Evolutionary conservation across 2,888 invertebrate species (phyloP).

Genomic region (Pheosia gnoma): DNA sequence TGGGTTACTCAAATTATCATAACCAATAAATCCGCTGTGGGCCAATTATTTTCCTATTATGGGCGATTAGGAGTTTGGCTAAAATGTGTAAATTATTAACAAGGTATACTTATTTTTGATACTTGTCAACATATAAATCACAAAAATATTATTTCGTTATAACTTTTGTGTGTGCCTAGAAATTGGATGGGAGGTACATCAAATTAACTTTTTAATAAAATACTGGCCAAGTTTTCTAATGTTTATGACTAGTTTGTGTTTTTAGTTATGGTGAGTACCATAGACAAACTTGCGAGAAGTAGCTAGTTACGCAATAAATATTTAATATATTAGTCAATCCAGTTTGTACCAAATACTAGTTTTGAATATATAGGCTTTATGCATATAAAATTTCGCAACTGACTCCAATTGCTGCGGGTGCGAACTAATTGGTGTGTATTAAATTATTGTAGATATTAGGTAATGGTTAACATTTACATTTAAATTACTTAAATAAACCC

Average conservation of each 20-base stretch:
- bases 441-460: neutral
- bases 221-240: too few species aligned
- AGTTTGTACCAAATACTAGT: constrained; percentile 27
- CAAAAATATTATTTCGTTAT: too few species aligned
- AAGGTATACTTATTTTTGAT: neutral
- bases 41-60: neutral
- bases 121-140: too few species aligned
- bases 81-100: neutral
- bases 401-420: constrained; percentile 44
- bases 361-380: constrained; percentile 40
- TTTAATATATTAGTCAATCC: neutral
- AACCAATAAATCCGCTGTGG: neutral
- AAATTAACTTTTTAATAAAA: too few species aligned
- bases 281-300: neutral
- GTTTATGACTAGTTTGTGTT: too few species aligned
- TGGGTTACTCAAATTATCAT: neutral
- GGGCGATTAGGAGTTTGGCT: neutral
- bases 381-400: constrained; percentile 43
- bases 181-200: too few species aligned
- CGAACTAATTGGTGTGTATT: constrained; percentile 47
- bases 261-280: neutral
- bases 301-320: neutral
- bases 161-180: too few species aligned
- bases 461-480: neutral
- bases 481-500: neutral